phyloP scores from a whole-genome alignment of 2,797 vertebrate genomes.

The Manis javanica region DNA sequence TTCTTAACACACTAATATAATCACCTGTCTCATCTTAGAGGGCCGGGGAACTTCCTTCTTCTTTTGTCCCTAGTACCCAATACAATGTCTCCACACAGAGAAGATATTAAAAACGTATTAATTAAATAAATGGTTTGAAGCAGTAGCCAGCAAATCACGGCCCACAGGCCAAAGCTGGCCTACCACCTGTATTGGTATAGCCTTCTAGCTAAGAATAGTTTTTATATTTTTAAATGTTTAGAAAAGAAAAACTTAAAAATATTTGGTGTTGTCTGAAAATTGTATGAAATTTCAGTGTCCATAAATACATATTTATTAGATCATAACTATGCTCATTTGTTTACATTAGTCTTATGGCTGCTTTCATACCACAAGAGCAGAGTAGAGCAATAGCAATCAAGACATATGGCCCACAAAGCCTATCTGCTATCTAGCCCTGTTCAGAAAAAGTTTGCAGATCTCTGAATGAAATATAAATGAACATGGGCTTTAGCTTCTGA shows the following conservation, averaged over 20 bases:
- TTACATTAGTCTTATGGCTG: neutral
- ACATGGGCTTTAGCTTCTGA: conserved; percentile 4
- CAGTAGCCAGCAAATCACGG: neutral
- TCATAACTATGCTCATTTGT: neutral
- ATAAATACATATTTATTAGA: neutral
- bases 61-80: neutral
- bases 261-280: conserved; percentile 3
- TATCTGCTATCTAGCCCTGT: neutral
- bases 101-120: neutral
- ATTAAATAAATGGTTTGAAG: conserved; percentile 9
- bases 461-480: conserved; percentile 41
- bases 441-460: neutral
- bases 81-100: neutral
- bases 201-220: neutral
- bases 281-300: neutral
- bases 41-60: neutral
- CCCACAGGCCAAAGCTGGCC: neutral
- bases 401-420: neutral
- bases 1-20: neutral
- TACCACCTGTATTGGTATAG: neutral
- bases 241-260: neutral
- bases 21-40: neutral
- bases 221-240: conserved; percentile 11
- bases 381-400: neutral
- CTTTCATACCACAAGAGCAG: neutral